Base-by-base conservation (phyloP, 2,888 invertebrate genomes). In the Crossocerus cetratus region DNA sequence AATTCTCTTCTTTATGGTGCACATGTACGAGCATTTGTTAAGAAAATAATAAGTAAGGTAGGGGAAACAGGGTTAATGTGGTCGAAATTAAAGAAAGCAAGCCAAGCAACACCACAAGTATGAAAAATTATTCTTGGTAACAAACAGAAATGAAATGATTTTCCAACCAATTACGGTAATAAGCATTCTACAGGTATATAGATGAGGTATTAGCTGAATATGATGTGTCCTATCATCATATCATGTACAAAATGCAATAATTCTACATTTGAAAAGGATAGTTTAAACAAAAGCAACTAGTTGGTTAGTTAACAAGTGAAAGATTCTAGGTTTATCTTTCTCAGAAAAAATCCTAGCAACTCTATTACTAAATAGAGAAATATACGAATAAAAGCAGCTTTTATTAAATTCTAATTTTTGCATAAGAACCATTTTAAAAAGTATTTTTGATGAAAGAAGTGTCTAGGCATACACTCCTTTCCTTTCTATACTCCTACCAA, bases 31-130 rank as follows among this genome's bases (percentile, higher is more conserved):
- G 82, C 84, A 81, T 78, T 87, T 87, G 82, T 86, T 84, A 83
- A 81, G 82, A 81, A 86, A 86, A 87, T 80, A 85, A 88, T 84
- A 84, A 86, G 80, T 81, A 84, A 84, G 86, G 87, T 86, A 85
- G 11, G 84, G 86, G 83, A 86, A 86, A 87, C 82, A 86, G 86
- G 90, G 90, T 90, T 90, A 90, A 88, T 89, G 90, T 90, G 90
- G 90, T 90, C 90, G 64, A 88, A 89, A 87, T 83, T 83, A 84
- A 82, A 68, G 59, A 78, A 88, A 86, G 85, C 86, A 88, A 88
- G 86, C 88, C 83, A 88, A 88, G 88, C 87, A 78, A 86, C 82
- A 80, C 81, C 82, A 84, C 83, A 81, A 80, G 79, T 81, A 85
- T 78, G 80, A 84, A 75, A 77, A 78, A 69, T 77, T 69, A 75